Evolutionary conservation across 2,113 vertebrate genomes (phyloP), one percentile per base, ranked within the genome.

Genomic region (Odontesthes bonariensis): DNA sequence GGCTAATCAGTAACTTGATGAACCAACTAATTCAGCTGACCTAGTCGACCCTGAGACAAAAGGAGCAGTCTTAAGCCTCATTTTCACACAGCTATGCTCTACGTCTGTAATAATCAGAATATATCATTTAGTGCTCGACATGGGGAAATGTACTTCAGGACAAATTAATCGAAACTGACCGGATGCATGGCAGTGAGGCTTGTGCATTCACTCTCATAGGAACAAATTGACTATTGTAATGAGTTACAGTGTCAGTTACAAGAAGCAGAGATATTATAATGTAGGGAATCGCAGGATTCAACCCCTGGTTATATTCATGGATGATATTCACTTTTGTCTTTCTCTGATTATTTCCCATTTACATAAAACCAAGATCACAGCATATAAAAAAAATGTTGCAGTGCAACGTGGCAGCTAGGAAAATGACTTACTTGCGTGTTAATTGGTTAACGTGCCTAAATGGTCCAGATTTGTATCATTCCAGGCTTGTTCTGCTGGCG

Each of bases 21-120:
- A 61, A 61, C n/a, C 7, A 40, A 81, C 63, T 75, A 69, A 84
- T 69, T 31, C 52, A 20, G n/a, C 38, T 35, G 68, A 68, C 49
- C 74, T 19, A 44, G 33, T 44, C 27, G 63, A 61, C 23, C 27
- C 8, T 8, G 61, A 55, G 51, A 53, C 7, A 47, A 16, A 35
- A 0, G 38, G n/a, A 23, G 42, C 40, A 46, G 10, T 40, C 62
- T 52, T 9, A 8, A 19, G 5, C 10, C 10, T 38, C n/a, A 51
- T 35, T 65, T 65, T 32, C 47, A 35, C 17, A 14, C 22, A 62
- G 40, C 40, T 62, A 13, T 17, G 40, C 22, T 23, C 59, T 35
- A 51, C 1, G 7, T 35, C 31, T 7, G 44, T 32, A 13, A 64
- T n/a, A 35, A 22, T 16, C 44, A 14, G 3, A 17, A 1, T 46